Base-by-base conservation (phyloP, 1,140 invertebrate genomes). In the Drosophila carrolli region DNA sequence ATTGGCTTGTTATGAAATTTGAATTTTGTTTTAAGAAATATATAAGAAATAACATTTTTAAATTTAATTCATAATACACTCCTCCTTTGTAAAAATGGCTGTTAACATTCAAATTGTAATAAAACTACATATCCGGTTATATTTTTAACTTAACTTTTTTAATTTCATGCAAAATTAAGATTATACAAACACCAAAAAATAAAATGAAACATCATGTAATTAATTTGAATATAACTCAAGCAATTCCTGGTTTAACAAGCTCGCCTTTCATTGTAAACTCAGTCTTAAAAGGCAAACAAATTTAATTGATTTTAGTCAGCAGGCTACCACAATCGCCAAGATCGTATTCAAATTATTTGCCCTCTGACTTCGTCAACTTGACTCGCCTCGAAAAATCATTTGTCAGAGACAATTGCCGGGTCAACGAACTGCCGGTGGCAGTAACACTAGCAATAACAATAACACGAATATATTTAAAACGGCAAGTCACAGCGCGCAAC, bases 321-420 rank as follows among this genome's bases (percentile, higher is more conserved):
- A 72, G 60, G 66, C 56, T 71, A 72, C 55, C 55, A 14, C 70
- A 74, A 75, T 62, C 57, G 46, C 35, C 71, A 63, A 54, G 71
- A 75, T 71, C 53, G 46, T 44, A 75, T 75, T 75, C 71, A 75
- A 75, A 75, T 75, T 63, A 62, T 53, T 75, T 75, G 59, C 61
- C 73, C 73, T 75, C 61, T 75, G 73, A 75, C 73, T 75, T 32
- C 73, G 73, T 65, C 73, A 75, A 51, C 71, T 58, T 71, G 65
- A 54, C 65, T 63, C 61, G 60, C 8, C 38, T 66, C 61, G 35
- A 57, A 75, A 75, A 47, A 76, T 58, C 61, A 76, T 76, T 76
- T 76, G 72, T 47, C 73, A 53, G 54, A 48, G 53, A 58, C 73
- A 75, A 75, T 75, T 75, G 72, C 43, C 72, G n/a, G 73, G 73